phyloP scores from a whole-genome alignment of 1,140 invertebrate species.

The Anastrepha obliqua region DNA sequence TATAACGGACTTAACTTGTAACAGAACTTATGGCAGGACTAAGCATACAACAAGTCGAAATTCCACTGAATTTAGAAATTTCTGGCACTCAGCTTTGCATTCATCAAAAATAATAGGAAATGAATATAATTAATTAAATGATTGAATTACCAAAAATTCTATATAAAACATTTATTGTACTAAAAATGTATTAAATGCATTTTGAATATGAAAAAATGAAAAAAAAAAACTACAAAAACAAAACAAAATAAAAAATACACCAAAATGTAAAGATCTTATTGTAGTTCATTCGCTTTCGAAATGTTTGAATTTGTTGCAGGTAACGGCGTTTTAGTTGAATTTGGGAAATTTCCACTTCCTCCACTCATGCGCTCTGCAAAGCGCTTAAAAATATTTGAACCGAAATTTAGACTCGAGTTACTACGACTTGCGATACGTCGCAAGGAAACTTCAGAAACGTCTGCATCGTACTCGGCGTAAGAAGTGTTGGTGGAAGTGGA shows the following conservation, averaged over 20 bases:
- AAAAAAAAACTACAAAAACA: slow-evolving; percentile 24
- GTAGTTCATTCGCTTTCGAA: slow-evolving; percentile 6
- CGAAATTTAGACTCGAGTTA: slow-evolving; percentile 63
- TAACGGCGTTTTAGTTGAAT: slow-evolving; percentile 56
- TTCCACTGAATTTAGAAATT: neutral
- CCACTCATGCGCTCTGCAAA: slow-evolving; percentile 69
- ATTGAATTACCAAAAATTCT: neutral
- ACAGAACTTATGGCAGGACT: too few relatives aligned
- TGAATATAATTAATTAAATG: slow-evolving; percentile 61
- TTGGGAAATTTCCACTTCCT: slow-evolving; percentile 43
- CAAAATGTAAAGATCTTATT: neutral
- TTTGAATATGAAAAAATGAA: slow-evolving; percentile 24
- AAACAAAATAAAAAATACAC: slow-evolving; percentile 29
- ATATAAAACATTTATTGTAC: slow-evolving; percentile 59
- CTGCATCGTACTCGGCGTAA: slow-evolving; percentile 14
- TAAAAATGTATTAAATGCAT: slow-evolving; percentile 50
- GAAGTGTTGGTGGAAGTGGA: slow-evolving; percentile 28
- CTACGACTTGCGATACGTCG: slow-evolving; percentile 36
- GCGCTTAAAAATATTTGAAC: slow-evolving; percentile 71
- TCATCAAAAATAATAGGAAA: slow-evolving; percentile 15
- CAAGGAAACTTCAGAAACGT: slow-evolving; percentile 31
- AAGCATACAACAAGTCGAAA: too few relatives aligned
- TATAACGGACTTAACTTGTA: too few relatives aligned
- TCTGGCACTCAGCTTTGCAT: neutral
- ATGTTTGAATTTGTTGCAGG: slow-evolving; percentile 1